phyloP scores from a whole-genome alignment of 92 coral and sea anemone species.

The Porites evermanni region DNA sequence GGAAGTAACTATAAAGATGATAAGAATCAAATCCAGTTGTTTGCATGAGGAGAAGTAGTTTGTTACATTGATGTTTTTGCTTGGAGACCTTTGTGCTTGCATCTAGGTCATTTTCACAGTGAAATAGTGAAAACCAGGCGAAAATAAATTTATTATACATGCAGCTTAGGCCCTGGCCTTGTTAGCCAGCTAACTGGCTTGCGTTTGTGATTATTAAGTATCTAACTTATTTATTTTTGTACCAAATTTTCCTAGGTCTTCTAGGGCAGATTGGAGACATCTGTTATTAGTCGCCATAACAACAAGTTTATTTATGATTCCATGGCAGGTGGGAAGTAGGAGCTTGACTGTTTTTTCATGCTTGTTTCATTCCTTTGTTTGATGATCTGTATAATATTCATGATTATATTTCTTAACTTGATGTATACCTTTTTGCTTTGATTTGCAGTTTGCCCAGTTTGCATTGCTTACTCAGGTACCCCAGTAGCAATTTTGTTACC shows the following conservation, averaged over 20 bases:
- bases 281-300: constrained; percentile 74
- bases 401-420: background rate
- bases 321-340: constrained; percentile 88
- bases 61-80: too few relatives aligned
- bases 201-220: background rate
- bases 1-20: too few relatives aligned
- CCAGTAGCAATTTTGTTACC: background rate
- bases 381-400: background rate
- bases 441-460: constrained; percentile 95
- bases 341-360: background rate
- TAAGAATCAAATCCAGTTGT: too few relatives aligned
- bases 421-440: background rate
- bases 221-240: background rate
- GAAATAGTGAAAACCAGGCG: too few relatives aligned
- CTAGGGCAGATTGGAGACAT: constrained; percentile 84
- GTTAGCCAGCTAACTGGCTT: background rate
- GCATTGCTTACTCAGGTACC: constrained; percentile 93
- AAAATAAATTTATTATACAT: background rate
- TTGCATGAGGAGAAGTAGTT: too few relatives aligned
- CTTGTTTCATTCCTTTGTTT: too few relatives aligned
- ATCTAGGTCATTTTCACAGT: too few relatives aligned
- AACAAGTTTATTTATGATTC: constrained; percentile 89
- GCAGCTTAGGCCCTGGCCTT: background rate
- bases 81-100: too few relatives aligned
- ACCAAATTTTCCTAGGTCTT: constrained; percentile 60